Evolutionary conservation across 2,888 invertebrate genomes (phyloP), one percentile per base, ranked within the genome.

Genomic region (Tanaodytes sp.): DNA sequence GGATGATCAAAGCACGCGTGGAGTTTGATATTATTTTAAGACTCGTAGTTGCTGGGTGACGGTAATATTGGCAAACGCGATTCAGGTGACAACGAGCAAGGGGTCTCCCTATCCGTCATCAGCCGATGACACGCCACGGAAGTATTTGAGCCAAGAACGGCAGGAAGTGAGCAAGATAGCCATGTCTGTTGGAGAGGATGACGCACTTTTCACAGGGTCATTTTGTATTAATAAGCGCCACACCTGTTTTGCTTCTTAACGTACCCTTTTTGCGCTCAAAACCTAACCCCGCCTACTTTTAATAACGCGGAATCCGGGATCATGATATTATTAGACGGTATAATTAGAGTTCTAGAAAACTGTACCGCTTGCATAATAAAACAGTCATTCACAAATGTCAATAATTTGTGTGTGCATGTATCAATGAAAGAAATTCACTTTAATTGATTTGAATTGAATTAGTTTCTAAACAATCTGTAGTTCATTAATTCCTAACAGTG

Each of bases 241-340:
- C 83, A 84, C 82, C 82, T 83, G 83, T 81, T 80, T 76, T 49
- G 8, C 8, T 23, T 69, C 64, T 72, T 68, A 65, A 68, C 73
- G 42, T 36, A 48, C 61, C 51, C 61, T 62, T 71, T 58, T 54
- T 33, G 40, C 9, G 48, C 36, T 43, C 12, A 51, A 31, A 19
- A 31, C 37, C 16, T 9, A 57, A 55, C 76, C 76, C 73, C 80
- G 79, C 81, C 80, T 64, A 82, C 81, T 82, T 82, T 80, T 83
- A 84, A 83, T 82, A 84, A 83, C 76, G 82, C 82, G 82, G 82
- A 84, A 84, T 83, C 76, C 78, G 75, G 78, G 76, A 75, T 77
- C 73, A 58, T 52, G 76, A 78, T 84, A 84, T 82, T 83, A 82
- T 83, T 84, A 82, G 80, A 77, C 61, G n/a, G 8, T 40, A 39